These are phyloP conservation scores for Cirrhinus mrigala DNA, from an alignment of 2,797 vertebrate genomes.

Conservation along the genomic window DNA sequence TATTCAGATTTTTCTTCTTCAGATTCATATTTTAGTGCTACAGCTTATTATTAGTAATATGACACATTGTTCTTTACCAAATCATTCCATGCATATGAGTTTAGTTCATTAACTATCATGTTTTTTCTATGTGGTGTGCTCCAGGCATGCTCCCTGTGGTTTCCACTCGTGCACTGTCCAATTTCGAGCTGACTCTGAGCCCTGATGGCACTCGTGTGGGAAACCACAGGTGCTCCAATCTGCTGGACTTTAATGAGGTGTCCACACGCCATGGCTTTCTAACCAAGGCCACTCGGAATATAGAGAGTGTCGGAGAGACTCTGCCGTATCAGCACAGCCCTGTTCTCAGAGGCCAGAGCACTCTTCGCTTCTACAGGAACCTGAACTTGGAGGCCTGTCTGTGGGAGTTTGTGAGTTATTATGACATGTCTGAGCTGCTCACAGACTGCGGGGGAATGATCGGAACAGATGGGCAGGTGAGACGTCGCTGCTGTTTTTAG, in stretches of 20 bases:
- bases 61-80: neutral
- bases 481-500: neutral
- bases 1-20: neutral
- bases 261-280: conserved; percentile 90
- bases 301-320: conserved; percentile 81
- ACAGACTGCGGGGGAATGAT: conserved; percentile 91
- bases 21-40: neutral
- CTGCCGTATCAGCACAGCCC: conserved; percentile 87
- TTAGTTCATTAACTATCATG: conserved; percentile 6
- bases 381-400: conserved; percentile 92
- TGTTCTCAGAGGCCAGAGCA: conserved; percentile 79
- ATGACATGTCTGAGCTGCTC: conserved; percentile 94
- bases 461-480: conserved; percentile 93
- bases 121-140: neutral
- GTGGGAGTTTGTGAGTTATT: conserved; percentile 93
- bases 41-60: neutral
- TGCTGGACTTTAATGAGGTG: conserved; percentile 88
- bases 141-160: conserved; percentile 92
- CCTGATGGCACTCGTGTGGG: conserved; percentile 90
- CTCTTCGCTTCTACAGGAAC: conserved; percentile 90
- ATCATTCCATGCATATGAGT: neutral
- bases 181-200: conserved; percentile 93
- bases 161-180: conserved; percentile 89
- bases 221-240: conserved; percentile 93
- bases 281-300: conserved; percentile 78